Evolutionary conservation across 2,113 vertebrate species (phyloP), one percentile per base, ranked within the genome.

Genomic region (Mesoclemmys tuberculata): DNA sequence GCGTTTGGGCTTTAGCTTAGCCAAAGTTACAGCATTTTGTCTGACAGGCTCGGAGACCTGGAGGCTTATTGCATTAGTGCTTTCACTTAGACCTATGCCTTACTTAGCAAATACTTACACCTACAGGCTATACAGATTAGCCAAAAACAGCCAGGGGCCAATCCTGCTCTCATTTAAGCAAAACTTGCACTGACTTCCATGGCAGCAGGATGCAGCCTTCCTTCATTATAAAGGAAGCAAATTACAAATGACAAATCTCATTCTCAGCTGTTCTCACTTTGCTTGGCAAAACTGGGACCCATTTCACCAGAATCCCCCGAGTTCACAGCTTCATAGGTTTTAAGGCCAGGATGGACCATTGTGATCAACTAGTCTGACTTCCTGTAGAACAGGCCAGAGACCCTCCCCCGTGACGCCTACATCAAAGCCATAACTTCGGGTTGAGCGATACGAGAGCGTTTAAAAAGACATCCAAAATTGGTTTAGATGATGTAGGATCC

Each of bases 381-480:
- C 56, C 27, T 58, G 27, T 52, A 18, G 18, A 52, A 52, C 18
- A 19, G 18, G 14, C 10, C 51, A 52, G 51, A 52, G 51, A 52
- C 14, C 51, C 51, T 14, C 51, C 51, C 41, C 85, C 0, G 0
- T 0, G 1, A 64, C 19, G 51, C 51, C 51, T 19, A 16, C 51
- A 19, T 52, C 51, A 52, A 52, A 52, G 51, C 51, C 16, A 52
- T 27, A 11, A 58, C 29, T 58, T 58, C 26, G 12, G 26, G 11
- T 58, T 29, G 11, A 58, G 56, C 9, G 10, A 26, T 64, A 64
- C 14, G 12, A 61, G 27, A 35, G 27, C 58, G 35, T 64, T 35
- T 64, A 64, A 64, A 61, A 29, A 35, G 29, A 64, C 58, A 55
- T 64, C 58, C 58, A 35, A 12, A 27, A 24, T 29, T 58, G 56